Conservation (phyloP, 2,888 invertebrate species). For the Nematopogon swammerdamellus region DNA sequence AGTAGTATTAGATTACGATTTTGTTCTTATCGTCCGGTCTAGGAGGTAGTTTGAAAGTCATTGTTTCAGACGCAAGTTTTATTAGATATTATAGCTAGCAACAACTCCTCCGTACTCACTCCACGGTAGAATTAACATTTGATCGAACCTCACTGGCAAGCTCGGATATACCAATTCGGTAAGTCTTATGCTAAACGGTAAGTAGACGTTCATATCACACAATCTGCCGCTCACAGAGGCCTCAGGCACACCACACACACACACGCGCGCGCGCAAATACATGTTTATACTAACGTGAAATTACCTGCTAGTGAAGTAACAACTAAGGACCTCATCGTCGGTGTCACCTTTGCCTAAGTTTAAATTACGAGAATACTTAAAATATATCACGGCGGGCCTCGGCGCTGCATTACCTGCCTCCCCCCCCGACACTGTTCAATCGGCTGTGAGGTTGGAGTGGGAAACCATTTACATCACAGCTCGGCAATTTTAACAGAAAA, state of each 20-base stretch:
- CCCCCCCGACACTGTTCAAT: too few species aligned
- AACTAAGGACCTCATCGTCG: not conserved
- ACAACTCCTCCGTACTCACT: too few species aligned
- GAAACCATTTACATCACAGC: too few species aligned
- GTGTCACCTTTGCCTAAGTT: not conserved
- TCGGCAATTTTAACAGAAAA: too few species aligned
- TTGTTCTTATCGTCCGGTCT: too few species aligned
- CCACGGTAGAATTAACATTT: too few species aligned
- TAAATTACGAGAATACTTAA: not conserved
- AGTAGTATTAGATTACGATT: too few species aligned
- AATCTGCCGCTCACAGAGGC: not conserved
- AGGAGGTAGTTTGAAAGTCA: too few species aligned
- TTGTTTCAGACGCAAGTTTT: too few species aligned
- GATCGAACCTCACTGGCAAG: constrained; percentile 43
- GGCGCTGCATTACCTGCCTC: too few species aligned
- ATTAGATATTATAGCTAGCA: too few species aligned
- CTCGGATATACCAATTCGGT: constrained; percentile 17
- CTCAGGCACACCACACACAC: not conserved
- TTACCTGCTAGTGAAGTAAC: not conserved
- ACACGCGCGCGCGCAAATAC: not conserved
- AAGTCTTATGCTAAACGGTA: constrained; percentile 22
- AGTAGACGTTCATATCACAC: not conserved
- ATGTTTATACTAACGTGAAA: not conserved
- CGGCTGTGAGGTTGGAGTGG: too few species aligned
- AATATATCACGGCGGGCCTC: not conserved